Percentiles rank a stretch among this genome's conserved stretches.
These are phyloP conservation scores for rabbit (Oryctolagus cuniculus) DNA, from an alignment of 2,113 vertebrate genomes.

Conservation along the genomic window DNA sequence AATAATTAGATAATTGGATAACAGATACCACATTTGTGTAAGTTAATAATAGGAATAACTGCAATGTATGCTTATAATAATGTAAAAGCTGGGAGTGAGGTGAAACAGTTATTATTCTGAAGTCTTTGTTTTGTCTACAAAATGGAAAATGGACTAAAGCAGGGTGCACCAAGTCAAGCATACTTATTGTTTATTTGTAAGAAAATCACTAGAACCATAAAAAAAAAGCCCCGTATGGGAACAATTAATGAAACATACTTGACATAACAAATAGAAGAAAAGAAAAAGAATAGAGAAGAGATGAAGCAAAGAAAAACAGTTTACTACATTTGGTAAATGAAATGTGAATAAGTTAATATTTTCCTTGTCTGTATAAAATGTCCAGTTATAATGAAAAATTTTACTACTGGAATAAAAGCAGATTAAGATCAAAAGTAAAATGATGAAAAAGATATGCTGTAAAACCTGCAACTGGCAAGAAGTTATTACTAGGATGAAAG, in stretches of 20 bases:
- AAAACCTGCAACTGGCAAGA: not conserved
- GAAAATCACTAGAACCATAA: conserved; percentile 6
- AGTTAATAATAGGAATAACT: not conserved
- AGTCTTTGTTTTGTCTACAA: not conserved
- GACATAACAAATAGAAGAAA: not conserved
- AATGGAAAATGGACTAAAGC: not conserved
- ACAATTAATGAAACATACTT: not conserved
- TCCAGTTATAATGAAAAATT: not conserved
- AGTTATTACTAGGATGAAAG: not conserved
- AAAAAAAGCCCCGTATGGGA: not conserved
- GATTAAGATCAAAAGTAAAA: conserved; percentile 26
- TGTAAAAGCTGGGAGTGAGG: not conserved
- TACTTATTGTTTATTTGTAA: not conserved
- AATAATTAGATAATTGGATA: not conserved
- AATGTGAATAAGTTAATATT: not conserved
- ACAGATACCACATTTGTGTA: not conserved
- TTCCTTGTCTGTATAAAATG: not conserved
- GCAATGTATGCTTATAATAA: not conserved
- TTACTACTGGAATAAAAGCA: conserved; percentile 43
- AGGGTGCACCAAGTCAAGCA: not conserved
- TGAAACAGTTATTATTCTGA: not conserved
- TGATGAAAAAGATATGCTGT: not conserved
- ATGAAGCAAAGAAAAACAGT: not conserved
- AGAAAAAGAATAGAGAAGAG: not conserved
- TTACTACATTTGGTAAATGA: not conserved